Evolutionary conservation across 2,888 invertebrate genomes (phyloP).

Genomic region (Perithous albicinctus): DNA sequence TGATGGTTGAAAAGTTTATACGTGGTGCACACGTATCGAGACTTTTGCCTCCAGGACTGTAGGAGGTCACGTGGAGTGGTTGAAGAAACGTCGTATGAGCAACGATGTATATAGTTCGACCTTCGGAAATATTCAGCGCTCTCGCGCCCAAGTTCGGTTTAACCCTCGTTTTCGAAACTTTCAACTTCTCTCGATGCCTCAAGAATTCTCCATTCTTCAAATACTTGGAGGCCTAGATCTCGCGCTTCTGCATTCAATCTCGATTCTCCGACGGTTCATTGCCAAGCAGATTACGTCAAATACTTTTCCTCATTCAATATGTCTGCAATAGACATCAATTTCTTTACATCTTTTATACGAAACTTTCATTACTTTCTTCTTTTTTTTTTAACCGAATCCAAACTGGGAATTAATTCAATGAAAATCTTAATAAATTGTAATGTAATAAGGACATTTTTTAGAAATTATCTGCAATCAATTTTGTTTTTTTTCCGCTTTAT

Average conservation of each 20-base stretch:
- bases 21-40: slow-evolving; percentile 17
- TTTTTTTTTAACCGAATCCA: too few relatives aligned
- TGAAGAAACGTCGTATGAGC: neutral
- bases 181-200: slow-evolving; percentile 28
- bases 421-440: too few relatives aligned
- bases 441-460: too few relatives aligned
- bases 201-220: slow-evolving; percentile 22
- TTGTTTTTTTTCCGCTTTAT: too few relatives aligned
- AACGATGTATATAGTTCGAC: slow-evolving; percentile 17
- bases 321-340: too few relatives aligned
- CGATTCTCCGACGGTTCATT: neutral
- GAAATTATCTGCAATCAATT: too few relatives aligned
- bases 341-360: too few relatives aligned
- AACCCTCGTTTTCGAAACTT: slow-evolving; percentile 47
- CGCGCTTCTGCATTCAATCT: neutral
- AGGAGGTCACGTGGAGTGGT: slow-evolving; percentile 3
- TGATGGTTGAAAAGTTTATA: slow-evolving; percentile 22
- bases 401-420: too few relatives aligned
- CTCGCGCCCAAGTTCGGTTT: slow-evolving; percentile 49
- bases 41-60: slow-evolving; percentile 37
- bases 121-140: slow-evolving; percentile 52
- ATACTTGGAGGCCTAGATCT: slow-evolving; percentile 14
- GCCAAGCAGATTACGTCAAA: neutral
- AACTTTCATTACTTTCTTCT: too few relatives aligned
- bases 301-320: too few relatives aligned